Evolutionary conservation across 2,113 vertebrate species (phyloP), one percentile per base, ranked within the genome.

Genomic region (Oryzias curvinotus): DNA sequence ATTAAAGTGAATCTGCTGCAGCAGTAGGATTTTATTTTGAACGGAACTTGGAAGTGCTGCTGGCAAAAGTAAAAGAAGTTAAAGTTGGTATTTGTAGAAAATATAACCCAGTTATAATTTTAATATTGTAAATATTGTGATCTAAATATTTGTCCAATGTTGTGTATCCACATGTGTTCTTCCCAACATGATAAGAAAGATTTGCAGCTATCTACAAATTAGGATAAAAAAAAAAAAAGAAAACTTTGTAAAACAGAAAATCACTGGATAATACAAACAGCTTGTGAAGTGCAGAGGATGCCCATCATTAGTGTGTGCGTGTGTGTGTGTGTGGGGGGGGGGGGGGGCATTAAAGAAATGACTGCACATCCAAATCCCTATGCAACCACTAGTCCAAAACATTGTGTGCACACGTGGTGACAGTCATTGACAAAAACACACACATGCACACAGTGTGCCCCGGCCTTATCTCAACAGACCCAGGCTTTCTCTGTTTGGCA

Each of bases 381-480:
- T 53, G 67, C 59, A 72, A 75, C 79, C 82, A 71, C 64, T 58
- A 65, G 30, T 66, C 56, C 49, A 52, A 69, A 68, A 59, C 49
- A 41, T 21, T 67, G 45, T 55, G 71, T 59, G 23, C 53, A 70
- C 26, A 65, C 45, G 68, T 36, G 52, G 52, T 65, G 36, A 77
- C 62, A 77, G 62, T 54, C 45, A 57, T 54, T 56, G 54, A 54
- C 49, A 68, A 41, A 65, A 42, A 42, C 47, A 62, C 57, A 68
- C 17, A 63, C 18, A 28, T 44, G 14, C 52, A 68, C 56, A 67
- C 16, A 52, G 23, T 36, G 52, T 53, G 73, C 57, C 72, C 77
- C 73, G 30, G 50, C 68, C 85, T 91, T 91, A 91, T 91, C 89
- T 86, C 85, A 82, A 71, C 81, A 83, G 62, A 81, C 73, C 57